Evolutionary conservation across 64 coral and sea anemone genomes (phyloP), one percentile per base, ranked within the genome.

Genomic region (Montipora sp.): DNA sequence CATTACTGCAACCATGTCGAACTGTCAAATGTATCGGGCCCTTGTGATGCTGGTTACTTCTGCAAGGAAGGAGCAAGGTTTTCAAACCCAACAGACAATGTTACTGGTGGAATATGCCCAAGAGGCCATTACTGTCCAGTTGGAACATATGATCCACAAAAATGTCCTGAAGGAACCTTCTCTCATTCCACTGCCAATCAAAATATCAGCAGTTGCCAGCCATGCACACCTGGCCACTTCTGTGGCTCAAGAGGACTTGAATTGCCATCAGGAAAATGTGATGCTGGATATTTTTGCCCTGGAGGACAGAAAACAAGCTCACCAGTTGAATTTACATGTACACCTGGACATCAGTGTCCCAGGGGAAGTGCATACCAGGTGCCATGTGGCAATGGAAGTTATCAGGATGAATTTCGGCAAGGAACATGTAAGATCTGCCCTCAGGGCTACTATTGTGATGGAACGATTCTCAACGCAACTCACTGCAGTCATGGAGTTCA

Each of bases 401-500:
- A 94, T 48, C 98, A 99, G 58, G 94, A 99, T 85, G 94, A 99
- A 66, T 94, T 92, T 66, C 88, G 89, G 70, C 83, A 60, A 16
- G 70, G 84, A 45, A 65, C 48, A n/a, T 99, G 98, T 87, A 99
- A 99, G 60, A 48, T 47, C 2, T 99, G 98, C 55, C 98, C 89
- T 11, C 94, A 93, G 48, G 98, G 98, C 12, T 99, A 88, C 61
- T 99, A 71, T 66, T 99, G 98, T 73, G 98, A 99, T 99, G 91
- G 89, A 20, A 92, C 98, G 5, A 70, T 99, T 44, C 79, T 99
- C 44, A 99, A 99, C 87, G 92, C 58, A 8, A 99, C 91, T 48
- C 89, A 99, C 20, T 99, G 98, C 94, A 87, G 79, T 3, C 92
- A 99, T 94, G 94, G 98, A 7, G 94, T 96, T 18, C 98, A 99